phyloP scores from a whole-genome alignment of 2,888 invertebrate genomes.

The Pseudococcus jackbeardsleyi region DNA sequence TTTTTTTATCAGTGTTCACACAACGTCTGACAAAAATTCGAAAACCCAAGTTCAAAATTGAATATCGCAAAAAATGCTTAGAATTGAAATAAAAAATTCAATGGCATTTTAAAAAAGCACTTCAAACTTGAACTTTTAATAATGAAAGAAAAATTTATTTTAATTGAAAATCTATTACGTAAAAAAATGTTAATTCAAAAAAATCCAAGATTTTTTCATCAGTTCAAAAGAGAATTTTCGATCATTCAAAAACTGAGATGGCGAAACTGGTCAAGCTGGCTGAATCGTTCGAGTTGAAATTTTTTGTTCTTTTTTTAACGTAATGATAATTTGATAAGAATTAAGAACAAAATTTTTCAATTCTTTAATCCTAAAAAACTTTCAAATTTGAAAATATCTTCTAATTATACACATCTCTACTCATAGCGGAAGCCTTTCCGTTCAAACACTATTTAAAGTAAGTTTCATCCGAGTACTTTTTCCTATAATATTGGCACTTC shows the following conservation, averaged over 20 bases:
- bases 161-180: too few relatives aligned
- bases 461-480: not conserved
- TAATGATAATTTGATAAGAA: not conserved
- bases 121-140: too few relatives aligned
- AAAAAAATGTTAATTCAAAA: too few relatives aligned
- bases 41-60: too few relatives aligned
- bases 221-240: too few relatives aligned
- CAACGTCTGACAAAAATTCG: too few relatives aligned
- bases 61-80: too few relatives aligned
- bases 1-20: too few relatives aligned
- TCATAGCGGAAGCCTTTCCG: not conserved
- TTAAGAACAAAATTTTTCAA: not conserved
- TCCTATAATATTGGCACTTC: not conserved
- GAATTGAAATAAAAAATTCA: too few relatives aligned
- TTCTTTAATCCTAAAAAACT: not conserved
- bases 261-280: not conserved
- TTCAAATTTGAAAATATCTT: not conserved
- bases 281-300: not conserved
- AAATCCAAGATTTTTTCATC: too few relatives aligned
- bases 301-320: not conserved
- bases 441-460: not conserved
- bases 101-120: too few relatives aligned
- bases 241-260: not conserved
- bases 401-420: not conserved
- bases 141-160: too few relatives aligned